Evolutionary conservation across 1,140 invertebrate genomes (phyloP).

Genomic region (Trichomalopsis sarcophagae): DNA sequence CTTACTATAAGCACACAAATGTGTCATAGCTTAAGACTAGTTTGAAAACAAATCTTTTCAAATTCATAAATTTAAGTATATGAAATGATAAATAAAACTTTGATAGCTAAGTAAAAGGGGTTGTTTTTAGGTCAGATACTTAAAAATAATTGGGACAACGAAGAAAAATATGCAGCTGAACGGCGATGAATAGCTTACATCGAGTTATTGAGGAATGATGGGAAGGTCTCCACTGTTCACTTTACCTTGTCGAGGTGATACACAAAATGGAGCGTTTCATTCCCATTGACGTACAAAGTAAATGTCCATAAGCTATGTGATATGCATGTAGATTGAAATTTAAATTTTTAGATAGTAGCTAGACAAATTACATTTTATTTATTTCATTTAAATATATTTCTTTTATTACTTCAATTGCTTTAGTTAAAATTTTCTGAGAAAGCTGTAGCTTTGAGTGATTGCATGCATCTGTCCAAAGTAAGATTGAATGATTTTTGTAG

Average conservation of each 20-base stretch:
- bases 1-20: background rate
- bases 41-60: background rate
- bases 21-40: background rate
- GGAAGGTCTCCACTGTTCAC: slow-evolving; percentile 46
- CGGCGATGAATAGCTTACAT: slow-evolving; percentile 45
- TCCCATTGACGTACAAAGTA: slow-evolving; percentile 53
- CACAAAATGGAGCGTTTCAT: slow-evolving; percentile 53
- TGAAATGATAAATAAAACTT: background rate
- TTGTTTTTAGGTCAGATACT: slow-evolving; percentile 50
- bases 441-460: background rate
- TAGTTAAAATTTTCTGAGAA: background rate
- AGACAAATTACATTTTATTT: background rate
- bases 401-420: background rate
- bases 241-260: slow-evolving; percentile 45
- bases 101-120: slow-evolving; percentile 40
- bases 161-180: slow-evolving; percentile 46
- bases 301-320: slow-evolving; percentile 37
- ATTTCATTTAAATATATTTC: background rate
- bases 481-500: background rate
- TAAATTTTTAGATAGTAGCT: slow-evolving; percentile 7
- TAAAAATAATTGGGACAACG: slow-evolving; percentile 40
- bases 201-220: slow-evolving; percentile 51
- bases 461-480: background rate
- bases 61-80: background rate
- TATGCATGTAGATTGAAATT: slow-evolving; percentile 43